Conservation (phyloP, 2,113 vertebrate species). For the Lepisosteus oculatus region DNA sequence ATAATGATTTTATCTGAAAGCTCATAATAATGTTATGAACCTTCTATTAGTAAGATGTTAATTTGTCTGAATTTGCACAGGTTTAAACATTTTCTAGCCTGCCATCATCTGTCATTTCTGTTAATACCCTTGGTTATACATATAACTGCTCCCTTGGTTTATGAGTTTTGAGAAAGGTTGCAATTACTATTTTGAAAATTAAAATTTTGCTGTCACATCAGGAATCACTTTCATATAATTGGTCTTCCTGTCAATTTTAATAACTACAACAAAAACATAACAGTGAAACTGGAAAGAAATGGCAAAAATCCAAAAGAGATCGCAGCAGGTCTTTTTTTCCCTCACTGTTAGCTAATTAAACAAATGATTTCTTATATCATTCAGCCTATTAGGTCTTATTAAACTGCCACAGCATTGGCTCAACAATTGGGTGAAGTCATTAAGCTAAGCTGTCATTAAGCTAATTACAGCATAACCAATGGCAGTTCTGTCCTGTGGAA, state of each 20-base stretch:
- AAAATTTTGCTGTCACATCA: slow-evolving; percentile 6
- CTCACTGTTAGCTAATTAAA: slow-evolving; percentile 34
- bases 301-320: not conserved
- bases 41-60: no score
- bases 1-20: no score
- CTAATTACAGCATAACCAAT: slow-evolving; percentile 31
- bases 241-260: not conserved
- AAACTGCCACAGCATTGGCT: slow-evolving; percentile 14
- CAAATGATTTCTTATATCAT: slow-evolving; percentile 28
- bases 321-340: not conserved
- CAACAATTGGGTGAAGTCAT: slow-evolving; percentile 30
- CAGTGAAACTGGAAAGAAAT: not conserved
- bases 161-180: not conserved
- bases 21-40: no score
- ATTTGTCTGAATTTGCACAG: no score
- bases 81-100: no score
- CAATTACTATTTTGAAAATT: not conserved
- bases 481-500: slow-evolving; percentile 8
- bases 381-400: slow-evolving; percentile 16
- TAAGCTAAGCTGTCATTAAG: slow-evolving; percentile 28
- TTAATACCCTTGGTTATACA: not conserved
- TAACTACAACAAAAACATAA: slow-evolving; percentile 13
- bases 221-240: slow-evolving; percentile 7
- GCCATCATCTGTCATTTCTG: not conserved
- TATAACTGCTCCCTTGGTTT: not conserved